Conservation (phyloP, 2,797 vertebrate genomes). For the Gymnoscopelus microlampas region DNA sequence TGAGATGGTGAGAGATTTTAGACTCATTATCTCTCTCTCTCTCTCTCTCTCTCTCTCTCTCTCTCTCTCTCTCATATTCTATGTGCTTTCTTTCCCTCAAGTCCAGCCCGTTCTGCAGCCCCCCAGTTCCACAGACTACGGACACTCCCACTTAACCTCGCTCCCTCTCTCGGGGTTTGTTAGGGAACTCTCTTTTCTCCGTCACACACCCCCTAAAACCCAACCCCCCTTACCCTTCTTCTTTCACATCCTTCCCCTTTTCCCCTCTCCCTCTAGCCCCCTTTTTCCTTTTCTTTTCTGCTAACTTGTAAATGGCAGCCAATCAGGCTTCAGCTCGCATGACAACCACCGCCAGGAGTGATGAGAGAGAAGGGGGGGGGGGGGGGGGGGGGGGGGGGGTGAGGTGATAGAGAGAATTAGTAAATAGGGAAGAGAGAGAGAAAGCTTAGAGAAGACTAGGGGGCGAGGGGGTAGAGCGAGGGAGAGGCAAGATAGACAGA, state of each 20-base stretch:
- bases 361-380: conserved; percentile 46
- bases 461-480: conserved; percentile 53
- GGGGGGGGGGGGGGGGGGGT: conserved; percentile 49
- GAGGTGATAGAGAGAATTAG: conserved; percentile 19
- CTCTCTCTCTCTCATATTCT: too few relatives aligned
- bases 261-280: conserved; percentile 33
- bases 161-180: conserved; percentile 16
- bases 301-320: conserved; percentile 90
- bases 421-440: conserved; percentile 39
- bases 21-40: conserved; percentile 18
- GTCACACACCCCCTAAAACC: too few relatives aligned
- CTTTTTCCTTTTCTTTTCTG: conserved; percentile 77
- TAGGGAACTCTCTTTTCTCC: too few relatives aligned
- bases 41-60: conserved; percentile 1
- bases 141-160: conserved; percentile 7
- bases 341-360: conserved; percentile 90
- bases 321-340: conserved; percentile 91
- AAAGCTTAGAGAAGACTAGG: neutral
- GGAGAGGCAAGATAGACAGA: neutral
- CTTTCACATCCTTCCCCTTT: too few relatives aligned
- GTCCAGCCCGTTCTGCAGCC: too few relatives aligned
- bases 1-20: conserved; percentile 68
- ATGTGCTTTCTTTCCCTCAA: too few relatives aligned
- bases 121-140: too few relatives aligned
- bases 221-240: too few relatives aligned